A percentile compares a stretch with the other conserved stretches of the same genome.
phyloP scores from a whole-genome alignment of 1,140 invertebrate genomes.

The Sitobion miscanthi region DNA sequence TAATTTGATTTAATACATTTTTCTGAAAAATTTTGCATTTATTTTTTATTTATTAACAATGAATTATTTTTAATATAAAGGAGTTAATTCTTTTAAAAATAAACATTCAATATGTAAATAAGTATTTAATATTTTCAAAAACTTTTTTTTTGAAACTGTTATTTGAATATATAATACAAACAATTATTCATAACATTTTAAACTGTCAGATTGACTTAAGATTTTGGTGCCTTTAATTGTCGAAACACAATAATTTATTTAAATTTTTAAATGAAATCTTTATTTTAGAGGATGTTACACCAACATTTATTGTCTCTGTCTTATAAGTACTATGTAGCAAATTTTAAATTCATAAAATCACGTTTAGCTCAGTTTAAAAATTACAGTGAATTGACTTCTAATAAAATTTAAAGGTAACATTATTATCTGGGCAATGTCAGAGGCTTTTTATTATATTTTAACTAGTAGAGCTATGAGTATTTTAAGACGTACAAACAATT shows the following conservation, averaged over 20 bases:
- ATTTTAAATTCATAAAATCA: too few relatives aligned
- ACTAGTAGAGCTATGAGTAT: too few relatives aligned
- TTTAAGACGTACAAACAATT: too few relatives aligned
- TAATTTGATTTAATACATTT: background rate
- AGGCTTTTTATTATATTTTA: too few relatives aligned
- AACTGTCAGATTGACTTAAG: background rate
- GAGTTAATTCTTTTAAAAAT: background rate
- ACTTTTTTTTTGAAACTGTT: background rate
- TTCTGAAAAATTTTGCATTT: background rate
- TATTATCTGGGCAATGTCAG: too few relatives aligned
- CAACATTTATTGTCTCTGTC: too few relatives aligned
- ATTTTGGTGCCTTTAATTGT: background rate
- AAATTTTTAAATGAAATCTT: too few relatives aligned
- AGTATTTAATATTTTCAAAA: background rate
- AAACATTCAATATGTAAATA: background rate
- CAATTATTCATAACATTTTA: background rate
- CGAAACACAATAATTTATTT: background rate
- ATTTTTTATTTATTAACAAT: background rate
- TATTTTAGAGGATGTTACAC: too few relatives aligned
- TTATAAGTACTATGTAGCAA: too few relatives aligned
- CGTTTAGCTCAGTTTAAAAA: too few relatives aligned
- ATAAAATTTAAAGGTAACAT: too few relatives aligned
- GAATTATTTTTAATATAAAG: background rate
- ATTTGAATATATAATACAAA: background rate
- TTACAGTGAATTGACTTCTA: too few relatives aligned